Evolutionary conservation across 2,797 vertebrate genomes (phyloP), one percentile per base, ranked within the genome.

Genomic region (Glyptemys insculpta): DNA sequence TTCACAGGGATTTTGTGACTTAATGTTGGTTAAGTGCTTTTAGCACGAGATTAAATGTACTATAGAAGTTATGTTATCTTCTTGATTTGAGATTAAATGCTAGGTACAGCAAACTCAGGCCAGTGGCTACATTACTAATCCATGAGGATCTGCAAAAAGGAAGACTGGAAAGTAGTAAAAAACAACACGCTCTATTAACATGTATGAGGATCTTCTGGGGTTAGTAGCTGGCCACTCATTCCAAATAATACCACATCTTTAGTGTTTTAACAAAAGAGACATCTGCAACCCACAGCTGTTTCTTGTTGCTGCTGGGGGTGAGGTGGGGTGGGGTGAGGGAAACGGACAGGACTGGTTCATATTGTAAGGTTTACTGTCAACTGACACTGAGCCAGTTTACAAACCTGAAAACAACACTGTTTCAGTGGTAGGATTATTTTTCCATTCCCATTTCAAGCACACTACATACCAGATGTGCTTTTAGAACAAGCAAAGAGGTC

Each of bases 381-480:
- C n/a, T 15, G 47, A 1, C 9, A 6, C 44, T 86, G 56, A 87
- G 50, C 2, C 76, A 83, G 49, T 85, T 92, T 89, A 83, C 29
- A 84, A 92, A 41, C 53, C 95, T 89, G 85, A 88, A 92, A 80
- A 14, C 15, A 47, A 21, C 7, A 41, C 14, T 89, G 78, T 84
- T 97, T 81, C 59, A 12, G 44, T 15, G 5, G 3, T 21, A 34
- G 23, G 18, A 4, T 81, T 76, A 31, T 88, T 44, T 47, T 3
- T 47, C 2, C 83, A 41, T 57, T 53, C 25, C 54, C 50, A 2
- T 52, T 95, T 91, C 86, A 92, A 85, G 56, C 56, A 81, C 0
- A 0, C 7, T 86, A 21, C 68, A 14, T 6, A 41, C 87, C 87
- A 56, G 34, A 59, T 0, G 0, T 41, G 44, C 21, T 94, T 62